Evolutionary conservation across 23 tunicate genomes (phyloP).

Genomic region (Ascidia mentula): DNA sequence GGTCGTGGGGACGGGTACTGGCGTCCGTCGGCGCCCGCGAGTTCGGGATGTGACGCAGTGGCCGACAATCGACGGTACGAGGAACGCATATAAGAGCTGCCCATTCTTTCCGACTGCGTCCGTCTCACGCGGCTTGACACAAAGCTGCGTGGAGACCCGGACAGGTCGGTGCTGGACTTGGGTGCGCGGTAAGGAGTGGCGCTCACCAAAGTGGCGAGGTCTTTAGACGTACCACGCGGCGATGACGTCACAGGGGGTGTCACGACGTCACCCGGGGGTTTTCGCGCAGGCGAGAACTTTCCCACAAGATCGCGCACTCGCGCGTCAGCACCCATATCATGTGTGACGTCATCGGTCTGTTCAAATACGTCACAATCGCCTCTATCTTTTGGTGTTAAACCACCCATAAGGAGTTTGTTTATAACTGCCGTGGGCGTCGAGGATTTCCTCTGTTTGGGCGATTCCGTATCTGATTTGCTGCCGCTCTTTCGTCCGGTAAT

Average conservation of each 20-base stretch:
- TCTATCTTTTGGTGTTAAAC: neutral
- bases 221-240: neutral
- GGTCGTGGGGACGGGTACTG: neutral
- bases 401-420: slow-evolving; percentile 35
- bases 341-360: neutral
- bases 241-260: neutral
- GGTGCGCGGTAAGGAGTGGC: slow-evolving; percentile 11
- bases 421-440: slow-evolving; percentile 17
- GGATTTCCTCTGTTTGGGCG: neutral
- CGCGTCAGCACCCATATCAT: neutral
- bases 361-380: slow-evolving; percentile 6
- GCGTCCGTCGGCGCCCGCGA: neutral
- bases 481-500: slow-evolving; percentile 10
- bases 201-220: neutral
- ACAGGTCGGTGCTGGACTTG: neutral
- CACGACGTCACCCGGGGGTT: neutral
- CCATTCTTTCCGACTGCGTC: slow-evolving; percentile 11
- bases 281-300: neutral
- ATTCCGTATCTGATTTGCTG: neutral
- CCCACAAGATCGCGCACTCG: slow-evolving; percentile 29
- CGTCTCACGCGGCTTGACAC: slow-evolving; percentile 7
- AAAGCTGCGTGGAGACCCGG: neutral
- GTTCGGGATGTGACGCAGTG: neutral
- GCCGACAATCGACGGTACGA: neutral
- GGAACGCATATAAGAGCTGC: neutral